These are phyloP conservation scores for Idaea biselata DNA, from an alignment of 2,888 invertebrate genomes.

Conservation along the genomic window DNA sequence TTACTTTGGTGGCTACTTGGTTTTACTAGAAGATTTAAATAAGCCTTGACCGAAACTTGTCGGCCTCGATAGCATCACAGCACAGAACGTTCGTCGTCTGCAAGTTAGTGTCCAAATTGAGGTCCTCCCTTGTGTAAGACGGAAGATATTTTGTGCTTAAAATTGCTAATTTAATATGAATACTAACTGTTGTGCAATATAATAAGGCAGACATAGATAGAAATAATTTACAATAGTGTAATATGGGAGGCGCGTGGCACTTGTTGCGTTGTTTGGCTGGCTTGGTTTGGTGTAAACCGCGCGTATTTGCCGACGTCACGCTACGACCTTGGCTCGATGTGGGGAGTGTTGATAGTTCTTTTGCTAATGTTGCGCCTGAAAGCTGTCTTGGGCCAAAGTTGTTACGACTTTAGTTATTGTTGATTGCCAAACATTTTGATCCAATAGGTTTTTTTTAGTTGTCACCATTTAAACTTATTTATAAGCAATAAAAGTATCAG, in stretches of 20 bases:
- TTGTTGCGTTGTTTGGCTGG: constrained; percentile 74
- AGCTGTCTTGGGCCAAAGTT: constrained; percentile 2
- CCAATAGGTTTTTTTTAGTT: neutral
- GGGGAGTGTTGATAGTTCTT: constrained; percentile 43
- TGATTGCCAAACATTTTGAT: neutral
- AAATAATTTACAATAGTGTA: neutral
- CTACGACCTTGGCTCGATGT: constrained; percentile 61
- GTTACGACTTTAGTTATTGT: neutral
- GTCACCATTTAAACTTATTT: too few relatives aligned
- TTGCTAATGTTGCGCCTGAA: constrained; percentile 14
- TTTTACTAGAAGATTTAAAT: constrained; percentile 1
- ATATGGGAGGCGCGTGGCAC: constrained; percentile 60
- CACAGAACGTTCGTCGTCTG: constrained; percentile 16
- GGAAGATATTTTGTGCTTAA: neutral
- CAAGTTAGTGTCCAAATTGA: constrained; percentile 13
- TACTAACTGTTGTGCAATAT: neutral
- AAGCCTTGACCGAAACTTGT: constrained; percentile 21
- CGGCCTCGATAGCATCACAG: constrained; percentile 19
- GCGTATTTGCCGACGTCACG: constrained; percentile 65
- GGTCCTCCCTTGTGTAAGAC: constrained; percentile 1
- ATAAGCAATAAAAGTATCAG: too few relatives aligned
- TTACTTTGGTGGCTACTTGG: neutral
- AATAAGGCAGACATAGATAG: constrained; percentile 1
- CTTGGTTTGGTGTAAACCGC: constrained; percentile 53
- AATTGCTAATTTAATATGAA: neutral